phyloP scores from a whole-genome alignment of 2,113 vertebrate species.

The Eurypyga helias region DNA sequence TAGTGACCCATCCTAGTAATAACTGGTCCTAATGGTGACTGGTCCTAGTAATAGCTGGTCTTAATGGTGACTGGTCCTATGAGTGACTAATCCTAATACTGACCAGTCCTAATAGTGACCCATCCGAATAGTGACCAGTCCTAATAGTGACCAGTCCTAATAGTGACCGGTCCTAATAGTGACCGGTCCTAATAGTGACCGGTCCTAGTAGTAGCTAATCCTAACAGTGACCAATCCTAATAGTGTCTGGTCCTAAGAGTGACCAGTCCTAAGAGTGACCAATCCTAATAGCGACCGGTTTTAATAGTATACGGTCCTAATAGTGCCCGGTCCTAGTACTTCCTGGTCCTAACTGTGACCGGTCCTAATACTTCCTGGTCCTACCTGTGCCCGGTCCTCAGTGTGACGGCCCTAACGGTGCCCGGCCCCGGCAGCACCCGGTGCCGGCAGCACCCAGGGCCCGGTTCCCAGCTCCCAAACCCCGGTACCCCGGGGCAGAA shows the following conservation, averaged over 20 bases:
- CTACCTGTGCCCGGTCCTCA: rapidly evolving
- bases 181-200: rapidly evolving
- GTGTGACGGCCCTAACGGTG: too few relatives aligned
- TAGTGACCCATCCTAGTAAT: background rate
- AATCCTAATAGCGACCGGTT: rapidly evolving
- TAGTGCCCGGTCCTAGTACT: rapidly evolving
- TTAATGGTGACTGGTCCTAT: rapidly evolving
- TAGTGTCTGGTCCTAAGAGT: rapidly evolving
- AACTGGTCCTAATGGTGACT: rapidly evolving
- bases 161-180: rapidly evolving
- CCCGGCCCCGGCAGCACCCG: background rate
- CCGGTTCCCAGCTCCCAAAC: background rate
- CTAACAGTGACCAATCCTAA: rapidly evolving
- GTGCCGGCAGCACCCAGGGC: background rate
- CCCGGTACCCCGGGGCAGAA: background rate
- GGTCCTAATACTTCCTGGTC: background rate
- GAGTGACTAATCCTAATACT: rapidly evolving
- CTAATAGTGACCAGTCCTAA: rapidly evolving
- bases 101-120: rapidly evolving
- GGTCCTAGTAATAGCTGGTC: rapidly evolving
- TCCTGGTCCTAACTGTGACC: too few relatives aligned
- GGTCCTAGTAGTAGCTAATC: rapidly evolving
- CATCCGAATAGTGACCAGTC: rapidly evolving
- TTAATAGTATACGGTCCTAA: rapidly evolving
- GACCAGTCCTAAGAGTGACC: rapidly evolving